A percentile compares a stretch with the other conserved stretches of the same genome.
Conservation (phyloP, 2,888 invertebrate species). For the Beris morrisii region DNA sequence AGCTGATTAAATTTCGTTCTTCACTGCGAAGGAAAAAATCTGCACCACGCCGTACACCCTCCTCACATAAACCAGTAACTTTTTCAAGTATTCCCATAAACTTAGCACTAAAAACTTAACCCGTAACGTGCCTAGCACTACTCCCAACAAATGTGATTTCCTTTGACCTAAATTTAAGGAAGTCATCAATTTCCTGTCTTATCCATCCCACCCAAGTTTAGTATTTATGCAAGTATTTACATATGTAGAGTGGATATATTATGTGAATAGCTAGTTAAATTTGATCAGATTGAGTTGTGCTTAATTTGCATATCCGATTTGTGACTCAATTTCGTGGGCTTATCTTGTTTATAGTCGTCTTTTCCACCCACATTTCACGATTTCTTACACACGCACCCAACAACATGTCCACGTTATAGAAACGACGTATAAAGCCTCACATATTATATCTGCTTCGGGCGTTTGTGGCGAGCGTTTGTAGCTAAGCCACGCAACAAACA, state of each 20-base stretch:
- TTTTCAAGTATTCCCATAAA: slow-evolving; percentile 8
- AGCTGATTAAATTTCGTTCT: no score
- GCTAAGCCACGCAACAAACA: no score
- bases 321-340: slow-evolving; percentile 24
- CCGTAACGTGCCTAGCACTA: slow-evolving; percentile 3
- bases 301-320: slow-evolving; percentile 30
- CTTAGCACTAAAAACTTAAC: slow-evolving; percentile 19
- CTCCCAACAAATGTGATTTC: slow-evolving; percentile 26
- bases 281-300: slow-evolving; percentile 26
- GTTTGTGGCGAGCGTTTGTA: no score
- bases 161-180: slow-evolving; percentile 28
- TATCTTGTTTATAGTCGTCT: slow-evolving; percentile 28
- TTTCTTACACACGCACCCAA: no score
- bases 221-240: background rate
- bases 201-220: background rate
- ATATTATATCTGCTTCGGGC: no score
- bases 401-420: no score
- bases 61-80: no score
- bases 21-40: no score
- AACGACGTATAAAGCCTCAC: no score
- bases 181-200: slow-evolving; percentile 27
- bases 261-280: slow-evolving; percentile 27
- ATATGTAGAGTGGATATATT: slow-evolving; percentile 2
- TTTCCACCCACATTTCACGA: no score
- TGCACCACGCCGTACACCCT: no score